Percentiles rank a stretch among this genome's conserved stretches.
These are phyloP conservation scores for Pheosia tremula DNA, from an alignment of 2,888 invertebrate genomes.

Conservation along the genomic window DNA sequence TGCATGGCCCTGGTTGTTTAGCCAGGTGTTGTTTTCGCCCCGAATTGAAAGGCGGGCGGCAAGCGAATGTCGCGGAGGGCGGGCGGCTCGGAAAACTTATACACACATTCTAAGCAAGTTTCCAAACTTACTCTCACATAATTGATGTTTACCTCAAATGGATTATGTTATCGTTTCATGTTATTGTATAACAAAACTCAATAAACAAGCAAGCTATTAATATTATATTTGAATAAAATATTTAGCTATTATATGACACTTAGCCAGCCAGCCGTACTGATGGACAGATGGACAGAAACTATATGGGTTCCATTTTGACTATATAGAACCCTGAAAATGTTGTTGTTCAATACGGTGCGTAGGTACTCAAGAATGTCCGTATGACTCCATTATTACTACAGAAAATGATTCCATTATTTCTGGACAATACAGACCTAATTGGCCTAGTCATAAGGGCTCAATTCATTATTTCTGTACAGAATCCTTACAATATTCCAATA, in stretches of 20 bases:
- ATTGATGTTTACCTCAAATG: neutral
- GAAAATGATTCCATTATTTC: slow-evolving; percentile 1
- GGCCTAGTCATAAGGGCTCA: neutral
- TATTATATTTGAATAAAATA: too few species aligned
- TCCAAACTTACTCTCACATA: neutral
- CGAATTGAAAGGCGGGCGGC: neutral
- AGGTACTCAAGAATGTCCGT: neutral
- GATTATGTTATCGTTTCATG: neutral
- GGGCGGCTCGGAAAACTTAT: neutral
- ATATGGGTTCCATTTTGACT: too few species aligned
- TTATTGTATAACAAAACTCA: too few species aligned
- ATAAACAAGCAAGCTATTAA: too few species aligned
- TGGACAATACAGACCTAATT: slow-evolving; percentile 4
- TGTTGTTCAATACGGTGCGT: neutral
- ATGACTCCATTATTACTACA: too few species aligned
- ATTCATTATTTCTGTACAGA: neutral
- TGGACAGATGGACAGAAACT: too few species aligned
- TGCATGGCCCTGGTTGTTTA: neutral
- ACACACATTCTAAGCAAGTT: neutral
- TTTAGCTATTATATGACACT: too few species aligned
- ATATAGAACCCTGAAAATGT: neutral
- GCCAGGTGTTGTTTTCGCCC: slow-evolving; percentile 8
- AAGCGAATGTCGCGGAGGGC: neutral
- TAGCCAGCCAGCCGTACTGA: too few species aligned
- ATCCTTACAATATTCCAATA: neutral